Percentiles rank a stretch among this genome's conserved stretches.
phyloP scores from a whole-genome alignment of 1,140 invertebrate species.

The Orussus abietinus region DNA sequence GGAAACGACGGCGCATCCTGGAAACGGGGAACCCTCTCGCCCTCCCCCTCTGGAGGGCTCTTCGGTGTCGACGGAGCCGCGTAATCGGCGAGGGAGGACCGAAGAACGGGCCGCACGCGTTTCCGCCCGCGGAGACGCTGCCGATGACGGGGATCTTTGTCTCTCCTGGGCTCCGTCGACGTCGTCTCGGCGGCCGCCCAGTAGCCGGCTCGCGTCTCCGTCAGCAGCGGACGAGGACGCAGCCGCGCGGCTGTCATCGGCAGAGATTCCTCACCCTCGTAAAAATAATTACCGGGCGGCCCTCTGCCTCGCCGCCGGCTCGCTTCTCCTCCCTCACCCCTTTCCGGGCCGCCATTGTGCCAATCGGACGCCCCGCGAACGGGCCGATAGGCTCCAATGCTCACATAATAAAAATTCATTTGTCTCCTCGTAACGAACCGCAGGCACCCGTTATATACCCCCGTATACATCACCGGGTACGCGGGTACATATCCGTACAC shows the following conservation, averaged over 20 bases:
- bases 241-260: constrained; percentile 39
- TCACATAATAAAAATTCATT: constrained; percentile 49
- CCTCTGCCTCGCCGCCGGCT: constrained; percentile 2
- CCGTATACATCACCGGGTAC: too few relatives aligned
- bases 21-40: constrained; percentile 1
- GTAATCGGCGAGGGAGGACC: too few relatives aligned
- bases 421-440: constrained; percentile 24
- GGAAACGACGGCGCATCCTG: too few relatives aligned
- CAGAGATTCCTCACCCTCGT: constrained; percentile 44
- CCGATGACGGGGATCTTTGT: constrained; percentile 48
- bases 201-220: constrained; percentile 22
- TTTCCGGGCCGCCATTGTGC: constrained; percentile 39
- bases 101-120: constrained; percentile 7
- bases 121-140: constrained; percentile 35
- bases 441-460: neutral
- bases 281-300: constrained; percentile 49
- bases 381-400: constrained; percentile 35
- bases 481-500: too few relatives aligned
- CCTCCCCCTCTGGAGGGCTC: constrained; percentile 4
- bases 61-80: too few relatives aligned
- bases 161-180: constrained; percentile 17
- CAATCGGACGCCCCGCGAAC: constrained; percentile 33
- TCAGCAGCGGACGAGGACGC: constrained; percentile 25
- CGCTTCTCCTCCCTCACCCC: constrained; percentile 7
- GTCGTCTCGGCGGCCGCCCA: constrained; percentile 15